phyloP scores from a whole-genome alignment of 1,140 invertebrate species.

The Chironomus striatipennis region DNA sequence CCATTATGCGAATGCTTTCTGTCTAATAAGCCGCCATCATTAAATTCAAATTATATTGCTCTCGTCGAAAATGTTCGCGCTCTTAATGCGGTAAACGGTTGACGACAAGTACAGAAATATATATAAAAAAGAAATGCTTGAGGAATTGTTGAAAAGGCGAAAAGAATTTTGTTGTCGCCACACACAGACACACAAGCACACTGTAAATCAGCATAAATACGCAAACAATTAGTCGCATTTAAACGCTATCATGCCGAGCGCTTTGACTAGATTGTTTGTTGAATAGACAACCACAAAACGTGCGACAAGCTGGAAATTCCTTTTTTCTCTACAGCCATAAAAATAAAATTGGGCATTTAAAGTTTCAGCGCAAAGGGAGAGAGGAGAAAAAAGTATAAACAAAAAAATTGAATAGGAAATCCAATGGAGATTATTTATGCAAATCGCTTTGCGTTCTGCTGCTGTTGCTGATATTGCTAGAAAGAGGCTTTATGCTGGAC shows the following conservation, averaged over 20 bases:
- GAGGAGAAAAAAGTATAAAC: not conserved
- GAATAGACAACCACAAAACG: not conserved
- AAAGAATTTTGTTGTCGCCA: not conserved
- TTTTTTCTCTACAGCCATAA: not conserved
- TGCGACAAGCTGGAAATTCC: conserved; percentile 18
- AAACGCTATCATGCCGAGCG: not conserved
- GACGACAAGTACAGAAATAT: not conserved
- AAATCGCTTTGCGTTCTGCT: not conserved
- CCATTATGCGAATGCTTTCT: conserved; percentile 4
- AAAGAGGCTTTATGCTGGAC: not conserved
- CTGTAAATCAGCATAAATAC: conserved; percentile 23
- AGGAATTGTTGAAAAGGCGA: not conserved
- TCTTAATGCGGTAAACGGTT: not conserved
- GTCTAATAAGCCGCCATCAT: conserved; percentile 22
- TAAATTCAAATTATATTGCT: conserved; percentile 20
- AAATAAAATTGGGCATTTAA: conserved; percentile 7
- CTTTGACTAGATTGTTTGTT: not conserved
- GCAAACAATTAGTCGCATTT: conserved; percentile 23
- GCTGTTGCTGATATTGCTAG: not conserved
- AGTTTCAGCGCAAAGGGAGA: not conserved
- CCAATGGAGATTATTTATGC: conserved; percentile 19
- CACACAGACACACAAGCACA: not conserved
- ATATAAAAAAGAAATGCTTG: not conserved
- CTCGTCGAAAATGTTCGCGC: not conserved
- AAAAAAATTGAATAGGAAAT: not conserved